These are phyloP conservation scores for Pediacus dermestoides DNA, from an alignment of 2,888 invertebrate genomes.

Conservation along the genomic window DNA sequence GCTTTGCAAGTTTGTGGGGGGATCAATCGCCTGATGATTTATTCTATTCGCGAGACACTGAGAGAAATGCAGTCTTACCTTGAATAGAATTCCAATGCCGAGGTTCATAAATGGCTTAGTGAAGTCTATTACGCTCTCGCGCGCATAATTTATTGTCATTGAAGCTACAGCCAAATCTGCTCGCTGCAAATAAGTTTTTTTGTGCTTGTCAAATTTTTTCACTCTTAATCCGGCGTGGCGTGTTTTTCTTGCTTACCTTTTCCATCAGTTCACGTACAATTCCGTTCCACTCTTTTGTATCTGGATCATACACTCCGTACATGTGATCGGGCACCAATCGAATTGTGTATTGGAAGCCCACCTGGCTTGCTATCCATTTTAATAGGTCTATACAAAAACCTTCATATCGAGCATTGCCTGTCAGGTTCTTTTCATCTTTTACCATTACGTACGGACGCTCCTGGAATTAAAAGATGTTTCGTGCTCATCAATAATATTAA, in stretches of 20 bases:
- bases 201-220: neutral
- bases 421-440: slow-evolving; percentile 76
- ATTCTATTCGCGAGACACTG: slow-evolving; percentile 4
- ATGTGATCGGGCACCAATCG: slow-evolving; percentile 81
- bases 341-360: slow-evolving; percentile 85
- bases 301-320: slow-evolving; percentile 86
- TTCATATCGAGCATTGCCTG: slow-evolving; percentile 82
- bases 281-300: slow-evolving; percentile 87
- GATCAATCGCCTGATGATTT: slow-evolving; percentile 8
- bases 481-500: neutral
- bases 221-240: too few species aligned
- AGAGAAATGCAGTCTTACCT: slow-evolving; percentile 57
- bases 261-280: slow-evolving; percentile 84
- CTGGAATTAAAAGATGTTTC: slow-evolving; percentile 51
- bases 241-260: slow-evolving; percentile 71
- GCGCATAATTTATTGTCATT: slow-evolving; percentile 95
- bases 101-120: slow-evolving; percentile 98
- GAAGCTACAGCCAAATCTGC: slow-evolving; percentile 96
- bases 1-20: too few species aligned
- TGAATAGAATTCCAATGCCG: slow-evolving; percentile 93
- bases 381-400: slow-evolving; percentile 90
- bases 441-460: slow-evolving; percentile 91
- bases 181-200: slow-evolving; percentile 58
- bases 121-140: slow-evolving; percentile 94
- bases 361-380: slow-evolving; percentile 75